Evolutionary conservation across 1,140 invertebrate species (phyloP), one percentile per base, ranked within the genome.

Genomic region (Zaprionus inermis): DNA sequence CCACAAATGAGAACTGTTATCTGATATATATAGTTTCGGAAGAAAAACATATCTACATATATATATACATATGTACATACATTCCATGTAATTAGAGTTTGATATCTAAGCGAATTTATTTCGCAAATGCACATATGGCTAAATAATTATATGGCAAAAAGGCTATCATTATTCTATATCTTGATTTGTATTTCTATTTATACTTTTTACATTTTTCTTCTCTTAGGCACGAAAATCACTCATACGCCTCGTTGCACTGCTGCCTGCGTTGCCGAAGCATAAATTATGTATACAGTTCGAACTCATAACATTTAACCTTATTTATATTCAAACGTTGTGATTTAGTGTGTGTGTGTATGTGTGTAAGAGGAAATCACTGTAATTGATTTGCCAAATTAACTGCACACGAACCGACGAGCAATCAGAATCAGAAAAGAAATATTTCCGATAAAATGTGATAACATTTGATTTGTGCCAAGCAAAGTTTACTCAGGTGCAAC

Each of bases 381-480:
- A 80, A 78, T 78, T 79, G 72, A 78, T 75, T 80, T 71, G 58
- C 57, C 52, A 75, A 80, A 75, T 80, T 80, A 80, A 66, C 56
- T 59, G 64, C 78, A 59, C 78, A 78, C 78, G 76, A 79, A 41
- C 71, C 61, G 65, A 20, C 65, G 55, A 24, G 67, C 38, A 67
- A 64, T 64, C 64, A 79, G 38, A 44, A 44, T 63, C 18, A 18
- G 65, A 32, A 38, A 54, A 36, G 60, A 57, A 65, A 64, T 65
- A 28, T 54, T 54, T n/a, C 51, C 32, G 52, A 36, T 46, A 70
- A 72, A 73, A 73, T 73, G 64, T 68, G 60, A 70, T 73, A 71
- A 74, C 76, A 82, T 78, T 82, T 82, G 80, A 82, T 82, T 81
- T 82, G 36, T 78, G 79, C 78, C 72, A 63, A 52, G 34, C 34